Evolutionary conservation across 2,888 invertebrate genomes (phyloP), one percentile per base, ranked within the genome.

Genomic region (Branchinecta sandiegonensis): DNA sequence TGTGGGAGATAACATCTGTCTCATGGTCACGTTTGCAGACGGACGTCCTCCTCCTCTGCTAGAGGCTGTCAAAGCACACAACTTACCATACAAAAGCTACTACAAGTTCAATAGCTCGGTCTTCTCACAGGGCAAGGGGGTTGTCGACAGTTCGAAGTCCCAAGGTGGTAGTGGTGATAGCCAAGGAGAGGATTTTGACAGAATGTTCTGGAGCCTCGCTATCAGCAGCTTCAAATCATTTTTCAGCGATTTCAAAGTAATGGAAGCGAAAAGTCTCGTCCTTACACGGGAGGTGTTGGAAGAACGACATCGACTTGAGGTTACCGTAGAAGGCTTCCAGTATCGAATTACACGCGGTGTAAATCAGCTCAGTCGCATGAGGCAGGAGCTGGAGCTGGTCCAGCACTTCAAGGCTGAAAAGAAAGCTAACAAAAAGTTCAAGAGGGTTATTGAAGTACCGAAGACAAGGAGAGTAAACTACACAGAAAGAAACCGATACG

Each of bases 61-160:
- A 1, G 71, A 66, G 14, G 70, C 69, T 9, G 48, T 73, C 11
- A 67, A 68, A 14, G 71, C 69, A 37, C 68, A 69, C 14, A 46
- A 71, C 17, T 48, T 72, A 11, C 68, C 70, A 10, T 73, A 56
- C 56, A 14, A n/a, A 63, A 69, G 65, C 11, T 66, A 68, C n/a
- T 71, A 71, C 66, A 71, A 70, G 67, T 73, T 74, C 68, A 73
- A 73, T 68, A 73, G 72, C 69, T 73, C 71, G 46, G 71, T 71
- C 37, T 64, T 72, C 23, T 47, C 14, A 8, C 47, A 8, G 48
- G 6, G 6, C 56, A 56, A 56, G n/a, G n/a, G 56, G 56, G 14
- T n/a, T n/a, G 14, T 14, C 6, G 14, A 56, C 4, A 56, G 56
- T 56, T 14, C 56, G 13, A 13, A n/a, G 13, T 50, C 14, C 14